Evolutionary conservation across 2,888 invertebrate genomes (phyloP), one percentile per base, ranked within the genome.

Genomic region (Aplocera efformata): DNA sequence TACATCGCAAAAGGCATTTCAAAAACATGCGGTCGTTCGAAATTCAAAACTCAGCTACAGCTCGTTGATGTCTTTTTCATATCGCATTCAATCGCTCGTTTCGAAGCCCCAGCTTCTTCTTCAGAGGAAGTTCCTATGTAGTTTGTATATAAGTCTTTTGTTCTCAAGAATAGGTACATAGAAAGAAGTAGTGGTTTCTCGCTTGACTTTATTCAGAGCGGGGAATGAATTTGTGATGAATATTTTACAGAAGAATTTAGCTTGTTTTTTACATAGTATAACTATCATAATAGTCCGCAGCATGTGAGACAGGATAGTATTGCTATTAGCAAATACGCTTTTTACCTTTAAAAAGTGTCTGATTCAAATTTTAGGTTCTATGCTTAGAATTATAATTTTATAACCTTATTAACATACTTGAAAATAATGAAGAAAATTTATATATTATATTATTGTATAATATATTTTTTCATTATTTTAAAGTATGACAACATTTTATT

Each of bases 101-200:
- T 63, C 49, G 54, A 56, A 58, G 70, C 68, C n/a, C 39, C 55
- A 45, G 41, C 60, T 60, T 48, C 46, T 36, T 39, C 46, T 41
- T 30, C 35, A 29, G 26, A 42, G 43, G 34, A 42, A 46, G 34
- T 48, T 48, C 36, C 37, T 42, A 36, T 46, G 37, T 42, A 48
- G 24, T 37, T 63, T 48, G 25, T 48, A 44, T 46, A 57, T 58
- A 61, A 54, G 67, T 59, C 77, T 73, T 77, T 79, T 78, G 77
- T 78, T 70, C 56, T 57, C 48, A 69, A 75, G 76, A 73, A 71
- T 70, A 63, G 67, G 24, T 65, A 64, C 56, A 56, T 11, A 31
- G 26, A 45, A 34, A 41, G 32, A 48, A 40, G 34, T 43, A 43
- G 45, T 32, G 40, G 48, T 41, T 42, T 43, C 29, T 10, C 29